Conservation (phyloP, 1,140 invertebrate genomes). For the Oncopodura yosiiana region DNA sequence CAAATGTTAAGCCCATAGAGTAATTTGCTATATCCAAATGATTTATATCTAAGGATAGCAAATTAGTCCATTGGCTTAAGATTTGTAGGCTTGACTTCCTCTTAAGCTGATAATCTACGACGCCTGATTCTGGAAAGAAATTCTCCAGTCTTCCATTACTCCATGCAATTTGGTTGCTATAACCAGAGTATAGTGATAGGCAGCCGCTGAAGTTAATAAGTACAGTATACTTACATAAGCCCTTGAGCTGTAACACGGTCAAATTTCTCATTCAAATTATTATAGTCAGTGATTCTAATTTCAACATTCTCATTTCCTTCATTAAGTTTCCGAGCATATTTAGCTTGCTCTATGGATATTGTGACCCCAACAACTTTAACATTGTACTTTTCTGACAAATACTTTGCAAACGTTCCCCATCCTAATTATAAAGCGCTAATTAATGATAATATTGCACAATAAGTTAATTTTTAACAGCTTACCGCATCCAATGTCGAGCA, state of each 20-base stretch:
- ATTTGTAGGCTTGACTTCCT: no score
- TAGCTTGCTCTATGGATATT: constrained; percentile 12
- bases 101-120: no score
- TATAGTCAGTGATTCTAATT: constrained; percentile 20
- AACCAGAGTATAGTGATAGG: no score
- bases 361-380: constrained; percentile 24
- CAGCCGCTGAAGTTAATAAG: no score
- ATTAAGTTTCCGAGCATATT: constrained; percentile 7
- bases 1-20: no score
- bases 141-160: no score
- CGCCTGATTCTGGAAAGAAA: no score
- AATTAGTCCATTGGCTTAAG: no score
- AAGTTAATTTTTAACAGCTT: background rate
- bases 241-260: constrained; percentile 17
- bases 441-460: background rate
- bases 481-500: constrained; percentile 7
- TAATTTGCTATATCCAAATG: no score
- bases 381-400: constrained; percentile 23
- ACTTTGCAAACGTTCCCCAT: constrained; percentile 34
- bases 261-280: constrained; percentile 24
- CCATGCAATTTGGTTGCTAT: no score
- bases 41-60: no score
- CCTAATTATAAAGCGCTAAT: no score
- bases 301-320: constrained; percentile 17
- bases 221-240: constrained; percentile 22